Conservation (phyloP, 2,888 invertebrate species). For the Heliconius ethilla region DNA sequence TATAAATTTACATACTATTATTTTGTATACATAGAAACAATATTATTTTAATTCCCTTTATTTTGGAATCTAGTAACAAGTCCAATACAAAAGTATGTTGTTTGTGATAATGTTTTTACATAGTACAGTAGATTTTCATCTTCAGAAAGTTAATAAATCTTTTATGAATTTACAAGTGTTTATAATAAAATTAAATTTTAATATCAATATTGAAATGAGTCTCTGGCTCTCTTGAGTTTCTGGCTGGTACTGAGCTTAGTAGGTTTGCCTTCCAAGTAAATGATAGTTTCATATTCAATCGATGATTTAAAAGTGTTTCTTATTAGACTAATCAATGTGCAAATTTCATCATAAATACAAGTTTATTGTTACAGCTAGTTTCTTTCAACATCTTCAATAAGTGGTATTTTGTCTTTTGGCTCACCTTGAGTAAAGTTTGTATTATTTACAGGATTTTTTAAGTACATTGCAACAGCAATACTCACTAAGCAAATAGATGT, state of each 20-base stretch:
- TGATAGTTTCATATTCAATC: too few species aligned
- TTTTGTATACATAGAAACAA: background rate
- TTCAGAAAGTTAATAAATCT: too few species aligned
- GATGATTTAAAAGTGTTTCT: too few species aligned
- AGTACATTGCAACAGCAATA: constrained; percentile 92
- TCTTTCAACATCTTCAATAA: constrained; percentile 59
- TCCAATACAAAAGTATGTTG: background rate
- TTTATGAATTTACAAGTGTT: too few species aligned
- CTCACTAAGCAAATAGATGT: constrained; percentile 91
- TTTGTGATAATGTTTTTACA: background rate
- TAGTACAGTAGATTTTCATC: too few species aligned
- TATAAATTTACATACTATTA: background rate
- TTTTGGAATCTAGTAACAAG: background rate
- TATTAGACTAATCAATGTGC: background rate
- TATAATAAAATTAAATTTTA: too few species aligned
- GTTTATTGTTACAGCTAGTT: constrained; percentile 28
- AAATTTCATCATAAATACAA: background rate
- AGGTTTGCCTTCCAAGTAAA: too few species aligned
- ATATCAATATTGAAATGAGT: too few species aligned
- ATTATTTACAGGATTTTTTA: constrained; percentile 92
- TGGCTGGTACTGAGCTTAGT: too few species aligned
- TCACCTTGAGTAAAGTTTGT: constrained; percentile 45
- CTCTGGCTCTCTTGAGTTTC: too few species aligned
- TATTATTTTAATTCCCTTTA: background rate
- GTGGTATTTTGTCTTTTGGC: constrained; percentile 58